Base-by-base conservation (phyloP, 2,113 vertebrate species). In the Cyphomyrus plagiostoma region DNA sequence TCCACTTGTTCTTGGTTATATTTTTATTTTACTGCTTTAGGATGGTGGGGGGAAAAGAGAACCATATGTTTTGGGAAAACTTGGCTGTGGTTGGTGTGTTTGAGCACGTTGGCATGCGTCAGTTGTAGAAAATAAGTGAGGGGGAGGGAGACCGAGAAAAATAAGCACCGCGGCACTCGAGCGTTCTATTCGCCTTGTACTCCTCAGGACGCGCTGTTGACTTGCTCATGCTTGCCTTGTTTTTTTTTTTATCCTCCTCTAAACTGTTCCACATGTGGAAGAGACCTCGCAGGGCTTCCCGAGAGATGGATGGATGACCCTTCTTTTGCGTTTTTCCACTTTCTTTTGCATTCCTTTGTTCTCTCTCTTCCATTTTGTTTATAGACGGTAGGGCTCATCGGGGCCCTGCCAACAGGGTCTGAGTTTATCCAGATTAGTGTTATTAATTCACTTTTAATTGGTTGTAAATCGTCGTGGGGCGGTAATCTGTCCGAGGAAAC, bases 191-290 rank as follows among this genome's bases (percentile, higher is more conserved):
- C 74, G 90, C 89, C 70, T 66, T 88, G 66, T 93, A 92, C 88
- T 90, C 77, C 2, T 85, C 86, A 5, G 39, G 91, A 85, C 50
- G 77, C 88, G 70, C 89, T 90, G 90, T 70, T 91, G 89, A 88
- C 80, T 90, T 87, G 23, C 6, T 89, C 10, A 45, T 90, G 35
- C 48, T 46, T 56, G 80, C 30, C 62, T 88, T 89, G 49, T 62
- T 86, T 88, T 86, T 62, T 86, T 88, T 86, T 7, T 26, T 30
- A 89, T 49, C 30, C 11, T 48, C 56, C 53, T 21, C 82, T 93
- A 92, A 91, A 83, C 86, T 26, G 86, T 92, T 91, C 90, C 87
- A 93, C 49, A 42, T 91, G 46, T 83, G 92, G 19, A 70, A 77
- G 80, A 92, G 89, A 88, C 77, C 85, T 90, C 91, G 90, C 23